These are phyloP conservation scores for Epistrophe eligans DNA, from an alignment of 2,888 invertebrate genomes.

Conservation along the genomic window DNA sequence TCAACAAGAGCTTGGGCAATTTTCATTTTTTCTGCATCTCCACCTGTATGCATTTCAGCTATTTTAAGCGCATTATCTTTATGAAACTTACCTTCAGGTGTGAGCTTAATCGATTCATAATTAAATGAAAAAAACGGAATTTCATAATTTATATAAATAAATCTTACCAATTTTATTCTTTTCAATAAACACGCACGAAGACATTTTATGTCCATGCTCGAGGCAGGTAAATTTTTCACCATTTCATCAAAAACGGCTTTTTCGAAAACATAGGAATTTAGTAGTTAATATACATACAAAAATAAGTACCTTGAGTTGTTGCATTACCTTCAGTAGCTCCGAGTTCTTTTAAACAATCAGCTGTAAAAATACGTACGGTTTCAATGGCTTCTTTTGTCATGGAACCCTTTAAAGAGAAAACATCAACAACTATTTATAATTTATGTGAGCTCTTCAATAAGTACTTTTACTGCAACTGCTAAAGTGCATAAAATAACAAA, in stretches of 20 bases:
- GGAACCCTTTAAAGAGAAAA: conserved; percentile 9
- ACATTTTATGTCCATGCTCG: conserved; percentile 80
- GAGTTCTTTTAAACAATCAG: conserved; percentile 2
- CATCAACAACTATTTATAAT: no score
- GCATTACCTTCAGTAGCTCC: conserved; percentile 37
- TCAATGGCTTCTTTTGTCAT: background rate
- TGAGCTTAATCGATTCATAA: conserved; percentile 77
- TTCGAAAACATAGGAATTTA: background rate
- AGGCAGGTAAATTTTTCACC: conserved; percentile 78
- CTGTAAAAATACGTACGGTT: background rate
- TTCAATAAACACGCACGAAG: conserved; percentile 81
- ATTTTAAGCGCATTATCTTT: conserved; percentile 78
- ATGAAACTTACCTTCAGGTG: conserved; percentile 80
- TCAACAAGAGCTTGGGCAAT: conserved; percentile 77
- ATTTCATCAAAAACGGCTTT: conserved; percentile 81
- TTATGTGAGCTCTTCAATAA: background rate
- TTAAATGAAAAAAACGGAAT: background rate
- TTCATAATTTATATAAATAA: background rate
- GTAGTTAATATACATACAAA: background rate
- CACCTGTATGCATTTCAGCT: conserved; percentile 77
- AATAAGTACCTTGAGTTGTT: background rate
- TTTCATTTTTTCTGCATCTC: conserved; percentile 78
- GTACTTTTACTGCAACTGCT: conserved; percentile 4
- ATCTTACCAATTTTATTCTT: conserved; percentile 80
- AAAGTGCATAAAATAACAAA: conserved; percentile 22